phyloP scores from a whole-genome alignment of 2,888 invertebrate species.

The Timema podura region DNA sequence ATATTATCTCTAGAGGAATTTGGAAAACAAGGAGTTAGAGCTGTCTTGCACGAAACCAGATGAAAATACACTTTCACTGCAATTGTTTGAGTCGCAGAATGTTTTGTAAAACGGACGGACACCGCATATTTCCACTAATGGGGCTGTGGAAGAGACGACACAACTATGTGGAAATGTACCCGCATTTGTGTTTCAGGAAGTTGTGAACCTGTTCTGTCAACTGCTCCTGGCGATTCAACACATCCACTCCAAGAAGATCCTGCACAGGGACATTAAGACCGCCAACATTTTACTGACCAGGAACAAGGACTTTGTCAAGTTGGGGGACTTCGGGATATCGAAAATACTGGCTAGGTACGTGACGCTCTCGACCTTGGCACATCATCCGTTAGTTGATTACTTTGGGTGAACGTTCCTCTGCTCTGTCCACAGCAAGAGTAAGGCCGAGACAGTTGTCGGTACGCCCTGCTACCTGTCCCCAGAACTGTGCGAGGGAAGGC shows the following conservation, averaged over 20 bases:
- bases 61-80: no score
- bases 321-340: constrained; percentile 83
- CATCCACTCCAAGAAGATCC: constrained; percentile 70
- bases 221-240: constrained; percentile 73
- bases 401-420: no score
- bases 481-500: constrained; percentile 72
- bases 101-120: no score
- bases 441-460: constrained; percentile 64
- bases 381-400: no score
- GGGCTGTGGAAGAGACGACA: no score
- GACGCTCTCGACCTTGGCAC: no score
- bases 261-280: constrained; percentile 80
- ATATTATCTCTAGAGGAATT: no score
- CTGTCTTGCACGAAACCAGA: no score
- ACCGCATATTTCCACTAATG: no score
- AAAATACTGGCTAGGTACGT: constrained; percentile 61
- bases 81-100: no score
- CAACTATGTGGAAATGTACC: no score
- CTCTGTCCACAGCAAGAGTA: constrained; percentile 50
- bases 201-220: constrained; percentile 66
- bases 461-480: constrained; percentile 83
- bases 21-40: no score
- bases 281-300: constrained; percentile 79
- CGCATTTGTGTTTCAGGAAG: constrained; percentile 51
- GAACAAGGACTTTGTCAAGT: constrained; percentile 64